phyloP scores from a whole-genome alignment of 2,888 invertebrate species.

The Chaetogeoica ovagalla region DNA sequence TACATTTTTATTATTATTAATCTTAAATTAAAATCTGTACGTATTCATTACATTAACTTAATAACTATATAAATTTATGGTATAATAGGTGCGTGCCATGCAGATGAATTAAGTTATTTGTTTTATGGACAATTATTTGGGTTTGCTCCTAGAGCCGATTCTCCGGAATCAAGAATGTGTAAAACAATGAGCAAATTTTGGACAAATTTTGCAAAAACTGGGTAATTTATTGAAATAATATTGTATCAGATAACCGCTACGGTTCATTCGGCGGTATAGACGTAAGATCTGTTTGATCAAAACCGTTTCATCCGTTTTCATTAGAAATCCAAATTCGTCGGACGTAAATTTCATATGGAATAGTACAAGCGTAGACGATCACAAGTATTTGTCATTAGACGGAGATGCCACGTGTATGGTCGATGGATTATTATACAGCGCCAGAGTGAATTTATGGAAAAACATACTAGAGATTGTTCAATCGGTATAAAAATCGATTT shows the following conservation, averaged over 20 bases:
- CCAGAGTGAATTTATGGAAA: constrained; percentile 9
- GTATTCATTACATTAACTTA: not conserved
- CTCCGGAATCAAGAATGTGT: constrained; percentile 67
- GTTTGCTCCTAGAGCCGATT: constrained; percentile 58
- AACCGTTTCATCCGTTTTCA: not conserved
- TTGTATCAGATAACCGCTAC: not conserved
- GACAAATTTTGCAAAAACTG: constrained; percentile 75
- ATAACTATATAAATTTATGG: not conserved
- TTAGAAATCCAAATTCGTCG: constrained; percentile 15
- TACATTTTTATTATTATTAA: not conserved
- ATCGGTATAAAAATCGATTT: no score
- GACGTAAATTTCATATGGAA: constrained; percentile 19
- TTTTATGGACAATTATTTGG: constrained; percentile 32
- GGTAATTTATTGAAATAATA: constrained; percentile 62
- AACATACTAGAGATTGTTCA: not conserved
- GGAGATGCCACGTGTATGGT: constrained; percentile 25
- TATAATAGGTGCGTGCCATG: constrained; percentile 52
- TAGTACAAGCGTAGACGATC: not conserved
- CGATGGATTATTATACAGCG: not conserved
- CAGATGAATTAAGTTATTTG: constrained; percentile 52
- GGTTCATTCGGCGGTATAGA: not conserved
- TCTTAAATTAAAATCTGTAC: not conserved
- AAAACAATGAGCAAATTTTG: constrained; percentile 69
- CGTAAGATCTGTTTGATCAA: not conserved
- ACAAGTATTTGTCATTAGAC: constrained; percentile 30